These are phyloP conservation scores for Pelmatolapia mariae DNA, from an alignment of 2,113 vertebrate genomes.

Conservation along the genomic window DNA sequence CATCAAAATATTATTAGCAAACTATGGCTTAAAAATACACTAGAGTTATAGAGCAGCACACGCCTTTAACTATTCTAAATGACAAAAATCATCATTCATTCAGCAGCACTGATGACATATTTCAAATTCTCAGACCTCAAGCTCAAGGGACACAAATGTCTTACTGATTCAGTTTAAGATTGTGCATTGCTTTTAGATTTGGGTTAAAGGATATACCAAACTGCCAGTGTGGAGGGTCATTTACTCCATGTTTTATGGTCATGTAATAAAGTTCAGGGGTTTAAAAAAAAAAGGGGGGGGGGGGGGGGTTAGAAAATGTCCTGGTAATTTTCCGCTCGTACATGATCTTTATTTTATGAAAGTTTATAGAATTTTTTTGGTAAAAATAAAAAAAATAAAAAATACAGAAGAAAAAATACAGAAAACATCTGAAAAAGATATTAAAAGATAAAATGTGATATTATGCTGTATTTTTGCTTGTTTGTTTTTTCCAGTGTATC, in stretches of 20 bases:
- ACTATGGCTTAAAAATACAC: slow-evolving; percentile 18
- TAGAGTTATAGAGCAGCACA: background rate
- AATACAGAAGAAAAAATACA: background rate
- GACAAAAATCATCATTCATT: slow-evolving; percentile 11
- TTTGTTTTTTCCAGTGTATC: background rate
- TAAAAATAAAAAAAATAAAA: background rate
- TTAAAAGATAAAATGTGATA: background rate
- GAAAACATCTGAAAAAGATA: background rate
- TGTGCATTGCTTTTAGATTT: background rate
- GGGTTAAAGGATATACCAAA: background rate
- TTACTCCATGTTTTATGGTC: background rate
- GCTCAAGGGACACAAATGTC: background rate
- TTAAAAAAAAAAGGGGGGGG: background rate
- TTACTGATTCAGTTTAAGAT: background rate
- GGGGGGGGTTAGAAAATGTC: no score
- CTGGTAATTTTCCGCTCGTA: background rate
- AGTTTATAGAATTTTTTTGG: background rate
- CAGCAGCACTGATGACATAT: background rate
- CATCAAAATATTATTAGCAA: slow-evolving; percentile 61
- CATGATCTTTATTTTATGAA: background rate
- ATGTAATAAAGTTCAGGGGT: background rate
- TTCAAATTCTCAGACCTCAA: background rate
- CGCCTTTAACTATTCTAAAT: slow-evolving; percentile 18
- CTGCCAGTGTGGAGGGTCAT: background rate
- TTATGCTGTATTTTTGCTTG: background rate